Evolutionary conservation across 2,113 vertebrate genomes (phyloP).

Genomic region (Poicephalus meyeri): DNA sequence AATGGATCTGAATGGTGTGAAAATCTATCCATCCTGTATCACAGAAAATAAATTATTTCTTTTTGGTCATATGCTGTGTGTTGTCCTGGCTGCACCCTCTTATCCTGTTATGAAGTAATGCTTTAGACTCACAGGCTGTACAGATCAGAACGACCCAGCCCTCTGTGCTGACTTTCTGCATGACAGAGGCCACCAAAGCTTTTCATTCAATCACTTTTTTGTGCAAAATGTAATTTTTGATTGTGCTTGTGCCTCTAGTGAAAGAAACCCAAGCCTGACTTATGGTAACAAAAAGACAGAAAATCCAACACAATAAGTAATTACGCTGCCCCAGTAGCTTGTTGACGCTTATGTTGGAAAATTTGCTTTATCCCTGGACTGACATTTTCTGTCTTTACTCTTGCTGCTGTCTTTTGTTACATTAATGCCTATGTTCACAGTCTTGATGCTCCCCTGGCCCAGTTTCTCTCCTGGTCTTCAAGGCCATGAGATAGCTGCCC

Average conservation of each 20-base stretch:
- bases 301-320: background rate
- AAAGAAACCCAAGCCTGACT: background rate
- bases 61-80: background rate
- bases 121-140: background rate
- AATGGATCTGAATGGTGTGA: slow-evolving; percentile 30
- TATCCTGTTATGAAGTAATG: slow-evolving; percentile 26
- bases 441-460: background rate
- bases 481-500: background rate
- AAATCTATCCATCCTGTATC: slow-evolving; percentile 49
- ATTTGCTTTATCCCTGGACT: background rate
- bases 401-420: background rate
- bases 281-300: background rate
- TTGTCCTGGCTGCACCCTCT: background rate
- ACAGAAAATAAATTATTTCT: slow-evolving; percentile 54
- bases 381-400: background rate
- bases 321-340: background rate
- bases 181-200: background rate
- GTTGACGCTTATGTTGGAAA: background rate
- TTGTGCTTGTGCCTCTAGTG: background rate
- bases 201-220: background rate
- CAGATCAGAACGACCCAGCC: background rate
- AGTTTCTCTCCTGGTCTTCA: background rate
- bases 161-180: background rate
- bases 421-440: background rate
- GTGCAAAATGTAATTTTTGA: background rate